Conservation (phyloP, 2,113 vertebrate genomes). For the Coracopsis vasa region DNA sequence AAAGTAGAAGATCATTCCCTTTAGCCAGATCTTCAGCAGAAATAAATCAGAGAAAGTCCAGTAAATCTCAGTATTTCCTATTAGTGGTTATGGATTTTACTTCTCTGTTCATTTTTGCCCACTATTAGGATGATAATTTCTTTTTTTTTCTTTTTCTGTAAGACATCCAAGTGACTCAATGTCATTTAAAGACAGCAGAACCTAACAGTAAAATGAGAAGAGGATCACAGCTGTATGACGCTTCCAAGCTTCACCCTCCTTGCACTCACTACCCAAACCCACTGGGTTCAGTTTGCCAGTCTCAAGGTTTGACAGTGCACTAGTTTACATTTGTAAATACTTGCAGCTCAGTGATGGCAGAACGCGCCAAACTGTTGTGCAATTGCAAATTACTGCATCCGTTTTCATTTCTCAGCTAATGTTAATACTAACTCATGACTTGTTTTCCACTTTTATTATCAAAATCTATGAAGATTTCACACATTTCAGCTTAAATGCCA, state of each 20-base stretch:
- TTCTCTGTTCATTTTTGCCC: background rate
- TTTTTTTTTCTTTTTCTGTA: background rate
- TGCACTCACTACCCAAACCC: background rate
- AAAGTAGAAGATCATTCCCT: background rate
- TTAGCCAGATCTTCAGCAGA: background rate
- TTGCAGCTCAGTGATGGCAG: background rate
- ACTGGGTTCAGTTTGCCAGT: background rate
- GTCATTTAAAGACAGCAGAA: background rate
- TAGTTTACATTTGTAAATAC: background rate
- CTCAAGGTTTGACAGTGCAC: background rate
- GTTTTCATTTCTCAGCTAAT: background rate
- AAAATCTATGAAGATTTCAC: background rate
- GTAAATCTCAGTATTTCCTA: background rate
- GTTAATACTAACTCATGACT: background rate
- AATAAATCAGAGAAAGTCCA: background rate
- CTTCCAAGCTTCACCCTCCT: background rate
- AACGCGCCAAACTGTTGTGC: background rate
- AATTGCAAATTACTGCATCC: background rate
- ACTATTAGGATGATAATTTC: background rate
- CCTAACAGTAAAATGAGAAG: background rate
- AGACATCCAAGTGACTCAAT: background rate
- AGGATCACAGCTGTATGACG: background rate
- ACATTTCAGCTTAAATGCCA: background rate
- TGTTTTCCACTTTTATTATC: background rate
- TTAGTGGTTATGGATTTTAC: background rate